These are phyloP conservation scores for Nothocercus julius DNA, from an alignment of 2,113 vertebrate genomes.

Conservation along the genomic window DNA sequence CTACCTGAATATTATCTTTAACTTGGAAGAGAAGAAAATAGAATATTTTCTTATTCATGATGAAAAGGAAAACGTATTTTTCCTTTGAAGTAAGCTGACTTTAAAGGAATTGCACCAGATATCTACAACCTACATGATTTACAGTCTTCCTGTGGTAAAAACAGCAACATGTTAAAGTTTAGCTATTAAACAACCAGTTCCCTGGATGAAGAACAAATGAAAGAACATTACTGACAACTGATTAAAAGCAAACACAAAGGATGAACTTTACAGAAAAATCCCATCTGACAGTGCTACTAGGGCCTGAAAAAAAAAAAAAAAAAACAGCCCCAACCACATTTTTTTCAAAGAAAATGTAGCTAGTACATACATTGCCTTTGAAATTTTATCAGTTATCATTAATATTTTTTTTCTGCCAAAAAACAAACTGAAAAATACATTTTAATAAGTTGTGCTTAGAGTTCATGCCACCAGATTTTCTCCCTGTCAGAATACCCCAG, in stretches of 20 bases:
- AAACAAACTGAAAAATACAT: not conserved
- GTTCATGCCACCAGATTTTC: not conserved
- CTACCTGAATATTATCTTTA: not conserved
- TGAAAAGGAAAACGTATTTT: not conserved
- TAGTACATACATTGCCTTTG: not conserved
- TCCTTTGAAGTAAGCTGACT: not conserved
- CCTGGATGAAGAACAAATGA: not conserved
- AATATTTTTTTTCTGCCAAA: not conserved
- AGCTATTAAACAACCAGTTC: not conserved
- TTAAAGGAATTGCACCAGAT: not conserved
- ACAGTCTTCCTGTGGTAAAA: not conserved
- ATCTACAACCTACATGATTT: not conserved
- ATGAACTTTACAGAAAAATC: not conserved
- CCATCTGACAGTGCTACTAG: not conserved
- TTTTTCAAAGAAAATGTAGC: not conserved
- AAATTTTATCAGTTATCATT: not conserved
- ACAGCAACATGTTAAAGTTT: not conserved
- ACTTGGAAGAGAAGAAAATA: not conserved
- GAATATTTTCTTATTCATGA: not conserved
- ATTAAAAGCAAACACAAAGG: not conserved
- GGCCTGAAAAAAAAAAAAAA: not conserved
- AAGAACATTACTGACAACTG: not conserved
- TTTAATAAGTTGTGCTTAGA: not conserved
- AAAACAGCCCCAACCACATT: not conserved
- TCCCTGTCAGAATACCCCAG: not conserved